Evolutionary conservation across 2,797 vertebrate genomes (phyloP).

Genomic region (Rhabdophis nuchalis): DNA sequence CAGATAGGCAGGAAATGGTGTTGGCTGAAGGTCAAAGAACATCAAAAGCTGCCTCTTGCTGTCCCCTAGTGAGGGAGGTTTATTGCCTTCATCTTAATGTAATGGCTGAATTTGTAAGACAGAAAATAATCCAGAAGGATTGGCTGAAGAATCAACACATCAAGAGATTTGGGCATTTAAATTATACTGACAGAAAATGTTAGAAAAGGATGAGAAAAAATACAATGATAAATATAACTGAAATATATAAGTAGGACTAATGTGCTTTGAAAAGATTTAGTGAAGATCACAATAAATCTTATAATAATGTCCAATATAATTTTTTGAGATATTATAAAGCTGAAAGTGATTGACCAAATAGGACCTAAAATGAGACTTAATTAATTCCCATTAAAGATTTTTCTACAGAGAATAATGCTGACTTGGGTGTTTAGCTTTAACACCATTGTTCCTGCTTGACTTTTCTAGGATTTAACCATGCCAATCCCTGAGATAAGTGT

Average conservation of each 20-base stretch:
- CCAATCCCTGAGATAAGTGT: neutral
- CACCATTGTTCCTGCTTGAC: neutral
- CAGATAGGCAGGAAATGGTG: constrained; percentile 71
- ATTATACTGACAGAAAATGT: neutral
- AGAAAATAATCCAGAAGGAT: constrained; percentile 48
- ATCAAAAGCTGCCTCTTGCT: constrained; percentile 61
- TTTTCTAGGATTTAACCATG: neutral
- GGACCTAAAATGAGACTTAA: accelerated
- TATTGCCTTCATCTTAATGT: constrained; percentile 51
- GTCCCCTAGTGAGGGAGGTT: constrained; percentile 51
- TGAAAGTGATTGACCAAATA: neutral
- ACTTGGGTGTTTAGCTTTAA: neutral
- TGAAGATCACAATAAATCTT: neutral
- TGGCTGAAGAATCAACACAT: neutral
- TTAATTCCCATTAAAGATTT: neutral
- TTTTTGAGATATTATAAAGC: neutral
- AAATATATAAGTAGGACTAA: neutral
- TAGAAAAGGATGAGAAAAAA: neutral
- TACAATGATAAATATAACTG: neutral
- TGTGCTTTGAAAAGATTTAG: neutral
- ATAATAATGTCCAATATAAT: neutral
- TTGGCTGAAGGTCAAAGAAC: constrained; percentile 70
- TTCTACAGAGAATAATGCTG: neutral
- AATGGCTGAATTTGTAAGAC: constrained; percentile 52
- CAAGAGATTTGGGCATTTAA: neutral